Percentiles rank a stretch among this genome's conserved stretches.
Conservation (phyloP, 2,888 invertebrate genomes). For the Agonopterix subpropinquella region DNA sequence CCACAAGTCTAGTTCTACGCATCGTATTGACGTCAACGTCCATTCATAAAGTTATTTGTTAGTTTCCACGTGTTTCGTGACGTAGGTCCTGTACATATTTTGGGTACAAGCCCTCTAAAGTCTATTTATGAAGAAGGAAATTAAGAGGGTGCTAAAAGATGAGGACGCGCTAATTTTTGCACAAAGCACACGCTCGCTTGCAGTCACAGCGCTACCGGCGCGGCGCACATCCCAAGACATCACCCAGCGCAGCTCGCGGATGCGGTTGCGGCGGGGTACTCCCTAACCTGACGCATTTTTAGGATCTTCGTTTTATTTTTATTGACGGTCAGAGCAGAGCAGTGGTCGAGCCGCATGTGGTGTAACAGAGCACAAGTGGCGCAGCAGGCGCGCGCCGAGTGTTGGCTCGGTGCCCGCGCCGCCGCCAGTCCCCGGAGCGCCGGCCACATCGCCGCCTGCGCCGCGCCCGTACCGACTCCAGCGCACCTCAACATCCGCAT, state of each 20-base stretch:
- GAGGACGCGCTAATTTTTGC: slow-evolving; percentile 16
- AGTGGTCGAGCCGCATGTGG: slow-evolving; percentile 41
- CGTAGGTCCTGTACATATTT: slow-evolving; percentile 21
- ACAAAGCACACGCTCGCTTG: slow-evolving; percentile 9
- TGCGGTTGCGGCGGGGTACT: slow-evolving; percentile 20
- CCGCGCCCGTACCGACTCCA: slow-evolving; percentile 19
- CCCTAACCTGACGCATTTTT: slow-evolving; percentile 33
- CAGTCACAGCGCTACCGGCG: background rate
- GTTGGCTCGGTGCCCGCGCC: slow-evolving; percentile 65
- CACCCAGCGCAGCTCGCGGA: slow-evolving; percentile 5
- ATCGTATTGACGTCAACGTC: slow-evolving; percentile 50
- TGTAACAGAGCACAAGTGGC: slow-evolving; percentile 61
- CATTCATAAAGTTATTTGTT: slow-evolving; percentile 59
- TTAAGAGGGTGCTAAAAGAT: slow-evolving; percentile 14
- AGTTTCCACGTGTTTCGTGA: slow-evolving; percentile 30
- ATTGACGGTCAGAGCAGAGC: slow-evolving; percentile 36
- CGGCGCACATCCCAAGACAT: background rate
- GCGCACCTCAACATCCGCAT: slow-evolving; percentile 6
- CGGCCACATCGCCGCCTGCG: slow-evolving; percentile 57
- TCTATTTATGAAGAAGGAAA: slow-evolving; percentile 25
- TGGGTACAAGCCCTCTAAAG: slow-evolving; percentile 20
- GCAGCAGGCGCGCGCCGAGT: slow-evolving; percentile 36
- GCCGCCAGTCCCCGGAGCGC: slow-evolving; percentile 61
- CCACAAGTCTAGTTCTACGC: slow-evolving; percentile 15
- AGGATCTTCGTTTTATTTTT: slow-evolving; percentile 54